Evolutionary conservation across 2,797 vertebrate genomes (phyloP).

Genomic region (Echeneis naucrates): DNA sequence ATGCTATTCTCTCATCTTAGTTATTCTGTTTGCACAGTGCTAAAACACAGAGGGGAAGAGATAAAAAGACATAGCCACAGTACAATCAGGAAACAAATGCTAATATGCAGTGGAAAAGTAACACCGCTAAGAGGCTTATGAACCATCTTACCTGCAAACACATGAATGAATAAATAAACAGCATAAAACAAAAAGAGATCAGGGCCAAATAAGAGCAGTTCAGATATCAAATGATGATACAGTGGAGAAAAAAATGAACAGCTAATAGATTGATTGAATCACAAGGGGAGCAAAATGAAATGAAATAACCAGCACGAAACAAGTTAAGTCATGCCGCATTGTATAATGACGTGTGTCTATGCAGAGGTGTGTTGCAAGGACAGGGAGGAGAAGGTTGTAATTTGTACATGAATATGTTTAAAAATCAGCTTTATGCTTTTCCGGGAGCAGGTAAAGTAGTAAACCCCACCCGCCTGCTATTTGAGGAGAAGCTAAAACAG

Average conservation of each 20-base stretch:
- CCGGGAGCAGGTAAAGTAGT: constrained; percentile 30
- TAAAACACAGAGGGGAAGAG: constrained; percentile 32
- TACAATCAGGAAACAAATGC: constrained; percentile 52
- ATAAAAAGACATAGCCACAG: constrained; percentile 53
- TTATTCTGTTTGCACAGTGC: constrained; percentile 64
- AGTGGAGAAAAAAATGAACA: background rate
- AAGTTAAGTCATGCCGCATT: constrained; percentile 45
- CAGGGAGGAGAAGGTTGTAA: constrained; percentile 40
- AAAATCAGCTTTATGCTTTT: constrained; percentile 36
- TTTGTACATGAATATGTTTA: constrained; percentile 28
- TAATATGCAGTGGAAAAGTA: constrained; percentile 53
- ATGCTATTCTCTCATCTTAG: constrained; percentile 65
- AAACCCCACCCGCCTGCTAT: constrained; percentile 19
- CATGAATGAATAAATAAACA: constrained; percentile 53
- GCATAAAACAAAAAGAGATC: constrained; percentile 42
- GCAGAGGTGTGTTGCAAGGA: constrained; percentile 36
- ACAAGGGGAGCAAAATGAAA: constrained; percentile 46
- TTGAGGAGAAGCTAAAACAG: constrained; percentile 26
- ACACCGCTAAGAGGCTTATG: constrained; percentile 48
- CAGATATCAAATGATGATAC: constrained; percentile 39
- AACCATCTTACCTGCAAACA: constrained; percentile 58
- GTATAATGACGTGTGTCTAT: constrained; percentile 25
- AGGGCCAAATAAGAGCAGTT: constrained; percentile 27
- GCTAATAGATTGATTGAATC: constrained; percentile 49
- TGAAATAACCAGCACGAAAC: constrained; percentile 33